Evolutionary conservation across 2,797 vertebrate genomes (phyloP).

Genomic region (Lepidocolaptes lacrymiger): DNA sequence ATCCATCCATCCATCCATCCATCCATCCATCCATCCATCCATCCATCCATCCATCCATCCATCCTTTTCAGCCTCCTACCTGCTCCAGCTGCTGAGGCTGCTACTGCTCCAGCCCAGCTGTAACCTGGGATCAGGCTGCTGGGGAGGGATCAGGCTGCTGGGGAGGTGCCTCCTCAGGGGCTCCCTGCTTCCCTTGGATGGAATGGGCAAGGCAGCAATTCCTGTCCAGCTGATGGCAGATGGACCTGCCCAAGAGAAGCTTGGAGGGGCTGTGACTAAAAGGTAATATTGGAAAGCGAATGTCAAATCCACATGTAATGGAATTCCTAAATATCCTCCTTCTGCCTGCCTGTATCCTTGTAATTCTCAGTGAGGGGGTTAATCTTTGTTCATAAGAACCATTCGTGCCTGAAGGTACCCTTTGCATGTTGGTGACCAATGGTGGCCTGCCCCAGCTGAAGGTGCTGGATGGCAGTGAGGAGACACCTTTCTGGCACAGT

Average conservation of each 20-base stretch:
- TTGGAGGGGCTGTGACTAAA: neutral
- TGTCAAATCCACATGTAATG: fast-evolving
- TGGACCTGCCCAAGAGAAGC: neutral
- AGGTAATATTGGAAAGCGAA: neutral
- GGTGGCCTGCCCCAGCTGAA: neutral
- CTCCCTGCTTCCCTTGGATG: neutral
- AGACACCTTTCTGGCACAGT: neutral
- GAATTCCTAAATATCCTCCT: neutral
- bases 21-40: too few relatives aligned
- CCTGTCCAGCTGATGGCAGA: neutral
- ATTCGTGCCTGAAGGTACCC: neutral
- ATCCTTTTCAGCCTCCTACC: neutral
- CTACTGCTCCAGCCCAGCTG: fast-evolving
- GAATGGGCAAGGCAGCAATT: neutral
- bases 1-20: too few relatives aligned
- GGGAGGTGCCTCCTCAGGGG: neutral
- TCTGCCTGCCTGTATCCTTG: neutral
- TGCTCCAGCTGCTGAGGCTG: neutral
- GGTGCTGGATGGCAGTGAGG: neutral
- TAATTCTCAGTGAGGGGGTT: neutral
- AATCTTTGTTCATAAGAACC: neutral
- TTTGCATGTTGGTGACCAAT: neutral
- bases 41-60: too few relatives aligned
- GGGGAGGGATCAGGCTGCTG: neutral
- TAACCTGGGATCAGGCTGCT: neutral